phyloP scores from a whole-genome alignment of 2,888 invertebrate species.

The Sphinx pinastri region DNA sequence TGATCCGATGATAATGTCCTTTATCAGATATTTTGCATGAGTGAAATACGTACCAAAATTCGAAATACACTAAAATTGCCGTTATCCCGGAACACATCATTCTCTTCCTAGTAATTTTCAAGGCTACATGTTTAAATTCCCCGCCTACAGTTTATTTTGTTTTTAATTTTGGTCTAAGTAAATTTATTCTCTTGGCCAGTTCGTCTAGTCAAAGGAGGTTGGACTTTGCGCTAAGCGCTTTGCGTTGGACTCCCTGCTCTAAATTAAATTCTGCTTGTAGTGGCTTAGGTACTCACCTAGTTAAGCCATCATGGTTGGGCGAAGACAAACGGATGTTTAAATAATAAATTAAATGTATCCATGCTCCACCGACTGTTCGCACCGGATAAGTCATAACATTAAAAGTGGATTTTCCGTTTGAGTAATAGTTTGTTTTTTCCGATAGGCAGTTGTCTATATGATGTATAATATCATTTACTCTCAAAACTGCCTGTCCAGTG shows the following conservation, averaged over 20 bases:
- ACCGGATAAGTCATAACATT: no score
- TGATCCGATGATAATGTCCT: no score
- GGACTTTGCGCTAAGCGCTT: not conserved
- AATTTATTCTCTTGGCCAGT: conserved; percentile 22
- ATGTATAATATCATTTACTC: no score
- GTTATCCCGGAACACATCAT: not conserved
- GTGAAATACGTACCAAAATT: no score
- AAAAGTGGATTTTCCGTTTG: no score
- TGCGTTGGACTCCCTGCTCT: conserved; percentile 1
- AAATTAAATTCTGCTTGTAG: conserved; percentile 19
- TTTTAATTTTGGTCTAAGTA: conserved; percentile 16
- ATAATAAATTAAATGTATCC: conserved; percentile 2
- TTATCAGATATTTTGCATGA: no score
- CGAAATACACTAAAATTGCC: no score
- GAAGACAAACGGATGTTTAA: conserved; percentile 9
- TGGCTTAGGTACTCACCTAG: conserved; percentile 11
- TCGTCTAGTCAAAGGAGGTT: conserved; percentile 7
- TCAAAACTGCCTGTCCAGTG: no score
- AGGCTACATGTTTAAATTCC: not conserved
- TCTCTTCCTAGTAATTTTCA: not conserved
- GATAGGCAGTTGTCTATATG: no score
- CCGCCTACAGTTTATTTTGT: not conserved
- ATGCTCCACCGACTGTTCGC: not conserved
- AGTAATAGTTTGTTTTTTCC: no score
- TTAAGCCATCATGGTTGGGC: not conserved